Conservation (phyloP, 2,113 vertebrate genomes). For the Planiliza haematocheilus region DNA sequence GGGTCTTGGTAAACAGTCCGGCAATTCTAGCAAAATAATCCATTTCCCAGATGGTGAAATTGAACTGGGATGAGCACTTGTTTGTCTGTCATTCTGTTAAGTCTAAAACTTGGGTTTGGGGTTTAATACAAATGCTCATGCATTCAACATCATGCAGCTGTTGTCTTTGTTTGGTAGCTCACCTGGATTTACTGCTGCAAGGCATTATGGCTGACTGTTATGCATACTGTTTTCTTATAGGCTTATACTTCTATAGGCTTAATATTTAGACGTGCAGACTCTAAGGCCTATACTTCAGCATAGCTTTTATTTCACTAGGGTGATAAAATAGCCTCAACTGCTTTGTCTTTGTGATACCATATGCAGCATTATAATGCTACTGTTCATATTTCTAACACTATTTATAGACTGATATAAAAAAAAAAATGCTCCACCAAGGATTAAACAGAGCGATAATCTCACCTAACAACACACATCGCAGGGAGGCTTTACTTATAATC, state of each 20-base stretch:
- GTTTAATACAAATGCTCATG: background rate
- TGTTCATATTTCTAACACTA: conserved; percentile 33
- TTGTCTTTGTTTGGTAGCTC: conserved; percentile 2
- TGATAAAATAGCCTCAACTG: background rate
- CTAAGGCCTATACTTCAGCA: no score
- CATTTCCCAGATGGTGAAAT: conserved; percentile 36
- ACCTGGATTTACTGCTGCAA: background rate
- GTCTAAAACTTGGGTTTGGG: conserved; percentile 18
- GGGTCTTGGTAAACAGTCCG: conserved; percentile 38
- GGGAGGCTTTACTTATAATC: conserved; percentile 58
- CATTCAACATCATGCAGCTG: background rate
- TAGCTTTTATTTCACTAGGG: background rate
- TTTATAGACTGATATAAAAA: conserved; percentile 60
- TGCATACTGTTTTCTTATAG: background rate
- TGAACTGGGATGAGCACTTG: conserved; percentile 15
- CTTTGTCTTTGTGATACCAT: conserved; percentile 13
- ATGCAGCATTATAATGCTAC: conserved; percentile 10
- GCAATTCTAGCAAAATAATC: conserved; percentile 27
- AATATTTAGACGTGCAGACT: no score
- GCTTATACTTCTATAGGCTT: background rate
- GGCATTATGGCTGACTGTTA: background rate
- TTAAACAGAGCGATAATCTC: conserved; percentile 65
- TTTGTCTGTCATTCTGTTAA: conserved; percentile 4
- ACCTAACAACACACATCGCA: conserved; percentile 39
- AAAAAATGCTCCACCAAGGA: conserved; percentile 45